phyloP scores from a whole-genome alignment of 2,888 invertebrate genomes.

The Cryptocephalus moraei region DNA sequence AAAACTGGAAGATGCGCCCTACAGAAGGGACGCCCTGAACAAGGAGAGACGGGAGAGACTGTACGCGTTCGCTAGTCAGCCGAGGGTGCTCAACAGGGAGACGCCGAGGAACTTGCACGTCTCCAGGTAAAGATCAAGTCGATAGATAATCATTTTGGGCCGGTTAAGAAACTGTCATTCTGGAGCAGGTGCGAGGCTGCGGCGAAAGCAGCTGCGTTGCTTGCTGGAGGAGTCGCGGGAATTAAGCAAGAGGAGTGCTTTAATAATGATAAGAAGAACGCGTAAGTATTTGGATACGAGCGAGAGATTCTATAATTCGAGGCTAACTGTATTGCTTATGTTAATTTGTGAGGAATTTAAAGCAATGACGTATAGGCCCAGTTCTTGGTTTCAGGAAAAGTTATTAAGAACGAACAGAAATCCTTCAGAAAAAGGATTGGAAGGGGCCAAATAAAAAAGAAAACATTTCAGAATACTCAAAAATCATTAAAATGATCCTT shows the following conservation, averaged over 20 bases:
- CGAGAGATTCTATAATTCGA: no score
- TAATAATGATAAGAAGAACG: no score
- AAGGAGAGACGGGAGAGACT: conserved; percentile 36
- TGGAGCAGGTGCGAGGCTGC: conserved; percentile 30
- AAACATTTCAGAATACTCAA: no score
- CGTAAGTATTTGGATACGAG: no score
- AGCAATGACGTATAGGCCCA: no score
- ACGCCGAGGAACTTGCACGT: conserved; percentile 28
- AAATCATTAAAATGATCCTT: no score
- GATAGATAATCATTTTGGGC: background rate
- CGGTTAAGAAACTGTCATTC: background rate
- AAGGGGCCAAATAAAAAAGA: no score
- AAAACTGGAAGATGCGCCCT: conserved; percentile 21
- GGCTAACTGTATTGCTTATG: no score
- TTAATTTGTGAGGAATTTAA: no score
- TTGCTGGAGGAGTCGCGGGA: conserved; percentile 26
- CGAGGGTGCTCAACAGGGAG: conserved; percentile 41
- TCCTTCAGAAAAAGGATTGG: no score
- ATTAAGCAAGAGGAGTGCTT: background rate
- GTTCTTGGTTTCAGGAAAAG: no score
- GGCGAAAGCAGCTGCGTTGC: conserved; percentile 30
- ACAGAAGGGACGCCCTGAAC: conserved; percentile 19
- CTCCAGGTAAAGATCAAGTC: conserved; percentile 12
- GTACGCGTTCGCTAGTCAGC: conserved; percentile 58
- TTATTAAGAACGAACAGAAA: no score